Evolutionary conservation across 1,140 invertebrate species (phyloP), one percentile per base, ranked within the genome.

Genomic region (Cydia pomonella): DNA sequence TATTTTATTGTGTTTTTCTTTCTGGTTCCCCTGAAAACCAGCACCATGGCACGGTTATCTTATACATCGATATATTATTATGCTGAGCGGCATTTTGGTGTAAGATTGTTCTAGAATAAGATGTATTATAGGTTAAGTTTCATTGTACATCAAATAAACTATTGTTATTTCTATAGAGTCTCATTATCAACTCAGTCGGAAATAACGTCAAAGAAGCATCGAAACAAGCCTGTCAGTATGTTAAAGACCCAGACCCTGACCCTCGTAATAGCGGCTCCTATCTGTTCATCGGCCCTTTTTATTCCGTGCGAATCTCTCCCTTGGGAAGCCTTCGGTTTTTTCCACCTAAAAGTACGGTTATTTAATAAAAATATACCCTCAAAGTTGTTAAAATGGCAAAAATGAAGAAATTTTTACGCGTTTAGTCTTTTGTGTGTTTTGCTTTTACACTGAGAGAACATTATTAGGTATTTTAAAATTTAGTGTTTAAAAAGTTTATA

Each of bases 291-390:
- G 29, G 64, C 6, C 64, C 64, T 69, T 69, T 69, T 69, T 69
- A 69, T 69, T 69, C 64, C 33, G 33, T 69, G 64, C 6, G 18
- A 69, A 69, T 69, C n/a, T 27, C n/a, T 33, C 64, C 64, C 64
- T 69, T 9, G 64, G 64, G 64, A 6, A 1, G n/a, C 16, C 16
- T 33, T 69, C 64, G 64, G 64, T 69, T 69, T 66, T 66, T 69
- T 69, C 64, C 29, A 69, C 64, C 64, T 69, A 69, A 69, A 69
- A 69, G 64, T 38, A 18, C 25, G 64, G 64, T 69, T 69, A 69
- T 69, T 69, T 69, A 69, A 69, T 69, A 69, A 69, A 69, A 69
- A 69, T 69, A 33, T 69, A 69, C 33, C 64, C 64, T 33, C 64
- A 16, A 69, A 69, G 64, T 69, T 66, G 64, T 69, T 66, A 66